Percentiles rank a stretch among this genome's conserved stretches.
Conservation (phyloP, 2,113 vertebrate genomes). For the Dasypus novemcinctus region DNA sequence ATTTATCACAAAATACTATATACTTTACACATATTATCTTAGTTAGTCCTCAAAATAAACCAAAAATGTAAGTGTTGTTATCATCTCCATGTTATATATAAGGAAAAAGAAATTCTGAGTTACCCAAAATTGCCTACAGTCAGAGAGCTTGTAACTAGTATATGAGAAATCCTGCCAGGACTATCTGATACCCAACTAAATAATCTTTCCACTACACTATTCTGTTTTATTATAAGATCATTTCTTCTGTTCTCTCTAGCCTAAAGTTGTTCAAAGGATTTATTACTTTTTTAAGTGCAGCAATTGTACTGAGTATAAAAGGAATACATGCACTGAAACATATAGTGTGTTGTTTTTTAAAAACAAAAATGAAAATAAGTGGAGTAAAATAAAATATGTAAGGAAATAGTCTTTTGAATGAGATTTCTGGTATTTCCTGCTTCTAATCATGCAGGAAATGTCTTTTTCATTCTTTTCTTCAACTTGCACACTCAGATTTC, state of each 20-base stretch:
- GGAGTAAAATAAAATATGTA: slow-evolving; percentile 24
- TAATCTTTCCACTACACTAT: background rate
- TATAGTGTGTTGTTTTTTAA: background rate
- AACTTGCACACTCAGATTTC: slow-evolving; percentile 41
- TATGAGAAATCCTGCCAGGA: background rate
- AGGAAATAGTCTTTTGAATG: slow-evolving; percentile 43
- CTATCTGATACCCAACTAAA: background rate
- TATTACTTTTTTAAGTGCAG: background rate
- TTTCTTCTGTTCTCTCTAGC: background rate
- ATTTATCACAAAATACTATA: background rate
- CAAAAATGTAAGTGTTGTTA: background rate
- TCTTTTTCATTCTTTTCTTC: slow-evolving; percentile 48
- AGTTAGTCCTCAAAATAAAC: background rate
- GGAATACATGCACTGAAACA: background rate
- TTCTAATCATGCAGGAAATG: slow-evolving; percentile 60
- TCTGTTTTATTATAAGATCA: background rate
- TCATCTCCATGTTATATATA: background rate
- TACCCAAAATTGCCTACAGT: background rate
- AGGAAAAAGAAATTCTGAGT: slow-evolving; percentile 17
- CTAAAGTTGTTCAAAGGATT: background rate
- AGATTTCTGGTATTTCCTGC: slow-evolving; percentile 71
- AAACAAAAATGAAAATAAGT: slow-evolving; percentile 49
- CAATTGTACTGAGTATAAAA: background rate
- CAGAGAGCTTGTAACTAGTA: background rate
- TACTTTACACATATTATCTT: background rate